phyloP scores from a whole-genome alignment of 2,888 invertebrate genomes.

The Frankliniella fusca region DNA sequence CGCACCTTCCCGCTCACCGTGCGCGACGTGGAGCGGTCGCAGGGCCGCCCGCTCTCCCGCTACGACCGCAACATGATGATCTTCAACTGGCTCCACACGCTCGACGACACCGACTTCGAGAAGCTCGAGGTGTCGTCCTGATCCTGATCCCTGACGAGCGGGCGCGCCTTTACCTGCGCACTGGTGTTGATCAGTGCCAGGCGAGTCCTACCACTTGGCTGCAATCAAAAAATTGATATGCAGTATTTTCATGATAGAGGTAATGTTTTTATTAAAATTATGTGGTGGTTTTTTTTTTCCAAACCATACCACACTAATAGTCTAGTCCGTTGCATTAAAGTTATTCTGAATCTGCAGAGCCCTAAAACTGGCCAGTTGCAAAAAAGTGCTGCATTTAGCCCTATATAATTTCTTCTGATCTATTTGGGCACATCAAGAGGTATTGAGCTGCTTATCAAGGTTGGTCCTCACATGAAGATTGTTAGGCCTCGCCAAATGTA shows the following conservation, averaged over 20 bases:
- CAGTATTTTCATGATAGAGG: neutral
- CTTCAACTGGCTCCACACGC: constrained; percentile 87
- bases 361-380: no score
- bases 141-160: neutral
- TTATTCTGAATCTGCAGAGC: no score
- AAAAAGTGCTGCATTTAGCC: no score
- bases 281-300: neutral
- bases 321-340: no score
- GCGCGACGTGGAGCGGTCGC: constrained; percentile 73
- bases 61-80: constrained; percentile 94
- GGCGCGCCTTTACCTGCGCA: neutral
- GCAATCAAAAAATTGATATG: neutral
- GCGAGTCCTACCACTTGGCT: neutral
- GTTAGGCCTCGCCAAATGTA: no score
- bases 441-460: no score
- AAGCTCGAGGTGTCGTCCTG: constrained; percentile 25
- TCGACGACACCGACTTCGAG: constrained; percentile 66
- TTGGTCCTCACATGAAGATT: no score
- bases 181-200: no score
- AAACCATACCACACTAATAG: no score
- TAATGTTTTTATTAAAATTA: neutral
- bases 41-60: constrained; percentile 79
- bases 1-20: constrained; percentile 58
- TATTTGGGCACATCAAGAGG: no score
- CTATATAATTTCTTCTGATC: no score